Conservation (phyloP, 2,113 vertebrate genomes). For the Gallinago paraguaiae region DNA sequence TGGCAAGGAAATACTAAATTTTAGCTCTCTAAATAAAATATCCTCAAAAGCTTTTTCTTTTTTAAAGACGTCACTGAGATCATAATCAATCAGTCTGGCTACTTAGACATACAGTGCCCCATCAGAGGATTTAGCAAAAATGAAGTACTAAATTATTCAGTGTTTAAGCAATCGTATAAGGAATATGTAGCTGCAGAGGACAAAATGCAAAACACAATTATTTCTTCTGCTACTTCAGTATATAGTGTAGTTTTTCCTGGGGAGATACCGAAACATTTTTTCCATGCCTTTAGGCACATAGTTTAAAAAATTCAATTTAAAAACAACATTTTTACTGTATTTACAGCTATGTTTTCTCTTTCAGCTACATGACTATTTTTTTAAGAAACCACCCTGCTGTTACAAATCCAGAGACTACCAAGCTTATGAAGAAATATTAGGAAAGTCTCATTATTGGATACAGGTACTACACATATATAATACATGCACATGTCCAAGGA, state of each 20-base stretch:
- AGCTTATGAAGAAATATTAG: background rate
- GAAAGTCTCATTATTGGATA: background rate
- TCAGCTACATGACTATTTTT: background rate
- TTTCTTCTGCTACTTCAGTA: background rate
- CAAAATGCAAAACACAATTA: background rate
- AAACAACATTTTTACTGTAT: background rate
- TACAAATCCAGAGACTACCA: background rate
- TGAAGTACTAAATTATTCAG: constrained; percentile 42
- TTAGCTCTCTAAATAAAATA: constrained; percentile 10
- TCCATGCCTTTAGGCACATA: background rate
- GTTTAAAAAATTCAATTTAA: background rate
- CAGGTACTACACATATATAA: accelerated
- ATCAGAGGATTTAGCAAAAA: background rate
- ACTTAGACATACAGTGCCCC: background rate
- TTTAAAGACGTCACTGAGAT: background rate
- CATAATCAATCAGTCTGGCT: constrained; percentile 23
- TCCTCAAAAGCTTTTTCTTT: background rate
- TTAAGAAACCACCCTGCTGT: background rate
- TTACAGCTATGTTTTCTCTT: background rate
- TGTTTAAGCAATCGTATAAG: background rate
- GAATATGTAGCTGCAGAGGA: background rate
- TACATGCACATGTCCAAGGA: background rate
- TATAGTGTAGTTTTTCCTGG: background rate
- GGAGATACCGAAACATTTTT: background rate
- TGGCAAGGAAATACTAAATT: background rate